Evolutionary conservation across 2,113 vertebrate species (phyloP).

Genomic region (Aythya baeri): DNA sequence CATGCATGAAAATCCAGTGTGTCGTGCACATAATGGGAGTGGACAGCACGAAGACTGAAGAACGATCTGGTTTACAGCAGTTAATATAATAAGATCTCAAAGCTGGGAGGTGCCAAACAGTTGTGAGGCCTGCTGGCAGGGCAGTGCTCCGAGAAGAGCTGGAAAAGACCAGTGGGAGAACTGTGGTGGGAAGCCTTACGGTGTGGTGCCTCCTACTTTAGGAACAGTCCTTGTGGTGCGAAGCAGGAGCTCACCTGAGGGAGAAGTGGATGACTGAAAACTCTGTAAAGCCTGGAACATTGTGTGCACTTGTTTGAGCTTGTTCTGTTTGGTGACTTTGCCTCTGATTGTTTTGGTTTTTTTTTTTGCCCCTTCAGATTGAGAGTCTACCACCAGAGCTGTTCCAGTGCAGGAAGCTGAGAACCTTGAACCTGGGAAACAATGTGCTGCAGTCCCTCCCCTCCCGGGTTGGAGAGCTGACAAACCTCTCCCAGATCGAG

Average conservation of each 20-base stretch:
- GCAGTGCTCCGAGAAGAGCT: background rate
- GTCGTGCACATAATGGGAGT: background rate
- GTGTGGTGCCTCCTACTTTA: background rate
- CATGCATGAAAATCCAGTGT: background rate
- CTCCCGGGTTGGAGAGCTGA: slow-evolving; percentile 91
- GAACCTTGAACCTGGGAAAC: slow-evolving; percentile 93
- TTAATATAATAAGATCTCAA: background rate
- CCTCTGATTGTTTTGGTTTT: background rate
- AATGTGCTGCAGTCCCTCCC: slow-evolving; percentile 92
- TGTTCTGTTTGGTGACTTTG: background rate
- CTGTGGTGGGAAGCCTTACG: background rate
- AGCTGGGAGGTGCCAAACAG: background rate
- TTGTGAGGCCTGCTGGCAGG: background rate
- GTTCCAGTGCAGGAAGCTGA: slow-evolving; percentile 96
- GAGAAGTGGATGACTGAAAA: background rate
- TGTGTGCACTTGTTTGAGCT: fast-evolving
- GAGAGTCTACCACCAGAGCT: slow-evolving; percentile 93
- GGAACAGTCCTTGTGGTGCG: background rate
- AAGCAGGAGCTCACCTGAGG: background rate
- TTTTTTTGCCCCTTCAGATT: slow-evolving; percentile 77
- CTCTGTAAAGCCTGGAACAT: background rate
- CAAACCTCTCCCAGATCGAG: slow-evolving; percentile 91
- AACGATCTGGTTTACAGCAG: background rate
- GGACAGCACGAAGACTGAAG: background rate
- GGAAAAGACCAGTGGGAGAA: background rate